Evolutionary conservation across 1,140 invertebrate genomes (phyloP).

Genomic region (Lordiphosa stackelbergi): DNA sequence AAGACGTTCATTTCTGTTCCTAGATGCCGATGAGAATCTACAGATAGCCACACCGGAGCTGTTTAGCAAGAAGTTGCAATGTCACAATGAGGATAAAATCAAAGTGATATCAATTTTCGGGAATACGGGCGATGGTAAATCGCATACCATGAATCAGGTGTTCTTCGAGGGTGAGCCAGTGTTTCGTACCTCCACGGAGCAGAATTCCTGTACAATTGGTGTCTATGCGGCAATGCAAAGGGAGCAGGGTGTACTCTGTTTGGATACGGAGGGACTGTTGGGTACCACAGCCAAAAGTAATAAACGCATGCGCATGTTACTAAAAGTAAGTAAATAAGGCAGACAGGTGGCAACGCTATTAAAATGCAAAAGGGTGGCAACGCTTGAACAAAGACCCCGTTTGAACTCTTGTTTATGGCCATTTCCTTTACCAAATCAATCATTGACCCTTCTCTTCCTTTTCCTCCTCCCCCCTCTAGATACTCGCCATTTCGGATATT

Average conservation of each 20-base stretch:
- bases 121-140: slow-evolving; percentile 92
- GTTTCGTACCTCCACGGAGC: slow-evolving; percentile 85
- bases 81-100: slow-evolving; percentile 79
- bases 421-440: too few relatives aligned
- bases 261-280: slow-evolving; percentile 87
- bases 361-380: too few relatives aligned
- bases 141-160: slow-evolving; percentile 87
- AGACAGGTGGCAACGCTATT: too few relatives aligned
- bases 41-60: slow-evolving; percentile 78
- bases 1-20: slow-evolving; percentile 77
- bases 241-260: slow-evolving; percentile 82
- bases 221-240: slow-evolving; percentile 89
- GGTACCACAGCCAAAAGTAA: slow-evolving; percentile 83
- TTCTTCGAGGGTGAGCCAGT: slow-evolving; percentile 88
- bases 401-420: too few relatives aligned
- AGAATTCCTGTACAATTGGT: slow-evolving; percentile 87
- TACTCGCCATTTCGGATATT: slow-evolving; percentile 88
- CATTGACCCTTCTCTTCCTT: too few relatives aligned
- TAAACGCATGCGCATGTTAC: slow-evolving; percentile 84
- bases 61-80: slow-evolving; percentile 79
- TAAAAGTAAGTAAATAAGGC: slow-evolving; percentile 80
- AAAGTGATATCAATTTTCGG: slow-evolving; percentile 94
- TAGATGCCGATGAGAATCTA: slow-evolving; percentile 80
- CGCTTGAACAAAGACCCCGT: too few relatives aligned
- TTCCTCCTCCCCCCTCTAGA: slow-evolving; percentile 2